Percentiles rank a stretch among this genome's conserved stretches.
Evolutionary conservation across 2,113 vertebrate genomes (phyloP).

Genomic region (Stegostoma tigrinum): DNA sequence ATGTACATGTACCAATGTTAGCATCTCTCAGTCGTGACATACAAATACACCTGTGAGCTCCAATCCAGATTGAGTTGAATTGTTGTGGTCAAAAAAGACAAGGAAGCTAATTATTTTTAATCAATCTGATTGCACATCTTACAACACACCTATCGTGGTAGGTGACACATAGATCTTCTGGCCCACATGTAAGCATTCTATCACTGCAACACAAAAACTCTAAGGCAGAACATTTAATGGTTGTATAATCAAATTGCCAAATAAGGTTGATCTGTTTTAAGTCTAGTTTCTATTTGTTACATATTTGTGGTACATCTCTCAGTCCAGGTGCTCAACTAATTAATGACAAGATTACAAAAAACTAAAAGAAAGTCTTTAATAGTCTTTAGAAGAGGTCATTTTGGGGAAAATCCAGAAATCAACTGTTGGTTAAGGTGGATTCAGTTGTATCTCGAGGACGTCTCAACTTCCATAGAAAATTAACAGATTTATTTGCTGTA

Average conservation of each 20-base stretch:
- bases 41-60: neutral
- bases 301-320: neutral
- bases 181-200: no score
- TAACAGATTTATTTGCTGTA: neutral
- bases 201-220: no score
- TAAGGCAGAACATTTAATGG: neutral
- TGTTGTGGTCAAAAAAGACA: no score
- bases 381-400: constrained; percentile 26
- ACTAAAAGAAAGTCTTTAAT: constrained; percentile 15
- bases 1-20: neutral
- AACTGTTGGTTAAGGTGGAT: neutral
- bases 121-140: no score
- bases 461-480: neutral
- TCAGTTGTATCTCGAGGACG: neutral
- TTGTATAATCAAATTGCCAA: neutral
- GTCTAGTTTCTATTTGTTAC: neutral
- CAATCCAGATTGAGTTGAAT: neutral
- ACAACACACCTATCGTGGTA: no score
- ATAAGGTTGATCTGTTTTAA: constrained; percentile 18
- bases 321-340: neutral
- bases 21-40: neutral
- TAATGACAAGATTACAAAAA: neutral
- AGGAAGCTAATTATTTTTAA: no score
- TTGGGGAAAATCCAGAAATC: neutral
- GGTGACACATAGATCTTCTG: no score